Evolutionary conservation across 2,113 vertebrate species (phyloP).

Genomic region (Hemibagrus wyckioides): DNA sequence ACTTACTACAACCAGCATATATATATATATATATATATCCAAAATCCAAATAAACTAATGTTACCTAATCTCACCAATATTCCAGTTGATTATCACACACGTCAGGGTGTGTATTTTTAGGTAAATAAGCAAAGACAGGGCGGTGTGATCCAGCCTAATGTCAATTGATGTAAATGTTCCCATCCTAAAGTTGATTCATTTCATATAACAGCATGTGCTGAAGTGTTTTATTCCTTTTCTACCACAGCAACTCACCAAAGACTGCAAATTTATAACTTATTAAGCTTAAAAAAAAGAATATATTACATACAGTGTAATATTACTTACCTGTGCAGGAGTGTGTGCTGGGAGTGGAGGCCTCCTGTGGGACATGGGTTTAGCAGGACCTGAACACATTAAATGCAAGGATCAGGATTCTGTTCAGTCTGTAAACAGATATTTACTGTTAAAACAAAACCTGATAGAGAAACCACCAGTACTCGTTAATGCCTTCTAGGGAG

Average conservation of each 20-base stretch:
- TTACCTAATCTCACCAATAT: neutral
- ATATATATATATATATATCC: neutral
- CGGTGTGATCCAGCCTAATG: neutral
- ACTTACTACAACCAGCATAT: neutral
- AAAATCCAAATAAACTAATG: no score
- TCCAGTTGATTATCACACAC: neutral
- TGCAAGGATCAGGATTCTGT: neutral
- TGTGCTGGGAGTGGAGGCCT: constrained; percentile 1
- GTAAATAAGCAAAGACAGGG: neutral
- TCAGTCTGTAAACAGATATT: neutral
- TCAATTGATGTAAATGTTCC: neutral
- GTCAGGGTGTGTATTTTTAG: neutral
- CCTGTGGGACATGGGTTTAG: neutral
- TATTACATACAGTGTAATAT: neutral
- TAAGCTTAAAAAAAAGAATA: neutral
- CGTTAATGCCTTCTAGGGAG: neutral
- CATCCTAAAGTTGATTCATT: neutral
- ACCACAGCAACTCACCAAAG: neutral
- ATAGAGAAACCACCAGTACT: neutral
- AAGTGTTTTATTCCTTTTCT: neutral
- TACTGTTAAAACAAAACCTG: neutral
- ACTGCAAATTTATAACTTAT: neutral
- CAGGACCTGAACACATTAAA: constrained; percentile 23
- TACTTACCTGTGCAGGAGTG: constrained; percentile 16
- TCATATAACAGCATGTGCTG: neutral